These are phyloP conservation scores for Actias luna DNA, from an alignment of 2,888 invertebrate species.

Conservation along the genomic window DNA sequence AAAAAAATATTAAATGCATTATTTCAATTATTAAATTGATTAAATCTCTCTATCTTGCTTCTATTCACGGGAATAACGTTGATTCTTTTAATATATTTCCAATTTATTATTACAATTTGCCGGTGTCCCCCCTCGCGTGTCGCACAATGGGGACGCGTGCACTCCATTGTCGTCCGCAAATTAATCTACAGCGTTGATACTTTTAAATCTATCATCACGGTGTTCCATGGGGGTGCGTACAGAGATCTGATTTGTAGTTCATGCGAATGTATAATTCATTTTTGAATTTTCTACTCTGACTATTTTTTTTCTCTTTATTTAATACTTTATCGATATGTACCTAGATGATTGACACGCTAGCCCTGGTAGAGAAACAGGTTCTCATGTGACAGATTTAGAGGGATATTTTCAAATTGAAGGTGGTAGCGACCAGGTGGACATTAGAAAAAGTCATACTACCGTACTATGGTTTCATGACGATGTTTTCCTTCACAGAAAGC, in stretches of 20 bases:
- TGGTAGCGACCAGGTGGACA: too few species aligned
- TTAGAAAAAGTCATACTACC: too few species aligned
- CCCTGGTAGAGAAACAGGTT: too few species aligned
- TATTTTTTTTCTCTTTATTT: neutral
- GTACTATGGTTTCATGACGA: too few species aligned
- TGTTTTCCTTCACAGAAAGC: too few species aligned
- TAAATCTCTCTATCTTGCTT: neutral
- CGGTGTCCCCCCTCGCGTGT: neutral
- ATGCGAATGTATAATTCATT: neutral
- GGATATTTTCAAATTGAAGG: too few species aligned
- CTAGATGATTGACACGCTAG: too few species aligned
- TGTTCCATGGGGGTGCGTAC: constrained; percentile 28
- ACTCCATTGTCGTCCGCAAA: constrained; percentile 5
- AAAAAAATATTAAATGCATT: too few species aligned
- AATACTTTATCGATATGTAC: too few species aligned
- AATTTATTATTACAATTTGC: constrained; percentile 12
- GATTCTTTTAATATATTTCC: constrained; percentile 11
- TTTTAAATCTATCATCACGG: constrained; percentile 31
- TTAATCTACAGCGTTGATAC: neutral
- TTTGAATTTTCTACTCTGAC: neutral
- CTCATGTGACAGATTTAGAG: too few species aligned
- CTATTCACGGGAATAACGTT: neutral
- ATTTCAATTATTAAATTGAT: neutral
- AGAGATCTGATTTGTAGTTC: neutral
- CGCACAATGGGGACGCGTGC: constrained; percentile 4